Evolutionary conservation across 1,140 invertebrate genomes (phyloP).

Genomic region (Drosophila neocordata): DNA sequence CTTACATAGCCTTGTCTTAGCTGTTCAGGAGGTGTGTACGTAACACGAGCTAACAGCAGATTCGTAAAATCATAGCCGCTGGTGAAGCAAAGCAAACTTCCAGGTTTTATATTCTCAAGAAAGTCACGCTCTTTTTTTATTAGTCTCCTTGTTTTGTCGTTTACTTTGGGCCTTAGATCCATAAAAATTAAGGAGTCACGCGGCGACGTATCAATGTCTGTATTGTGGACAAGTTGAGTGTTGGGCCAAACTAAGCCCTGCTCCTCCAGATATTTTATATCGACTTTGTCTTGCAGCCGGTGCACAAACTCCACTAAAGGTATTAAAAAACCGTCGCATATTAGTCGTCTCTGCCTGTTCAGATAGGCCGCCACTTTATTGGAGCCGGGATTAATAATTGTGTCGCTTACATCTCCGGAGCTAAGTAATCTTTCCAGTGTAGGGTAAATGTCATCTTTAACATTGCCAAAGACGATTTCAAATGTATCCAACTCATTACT

Average conservation of each 20-base stretch:
- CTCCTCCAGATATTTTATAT: conserved; percentile 57
- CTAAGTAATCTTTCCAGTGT: conserved; percentile 51
- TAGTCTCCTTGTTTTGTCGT: not conserved
- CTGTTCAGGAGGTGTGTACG: conserved; percentile 84
- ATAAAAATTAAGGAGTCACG: conserved; percentile 60
- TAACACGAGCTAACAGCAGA: conserved; percentile 87
- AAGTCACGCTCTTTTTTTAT: conserved; percentile 53
- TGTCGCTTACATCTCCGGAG: not conserved
- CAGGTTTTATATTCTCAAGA: conserved; percentile 85
- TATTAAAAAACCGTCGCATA: conserved; percentile 89
- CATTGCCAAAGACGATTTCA: not conserved
- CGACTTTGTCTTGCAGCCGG: conserved; percentile 57
- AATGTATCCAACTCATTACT: conserved; percentile 30
- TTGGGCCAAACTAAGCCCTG: conserved; percentile 71
- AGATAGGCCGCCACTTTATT: conserved; percentile 86
- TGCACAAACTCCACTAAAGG: conserved; percentile 84
- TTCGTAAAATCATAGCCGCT: conserved; percentile 86
- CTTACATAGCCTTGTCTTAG: conserved; percentile 84
- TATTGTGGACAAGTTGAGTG: conserved; percentile 58
- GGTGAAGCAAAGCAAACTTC: conserved; percentile 89
- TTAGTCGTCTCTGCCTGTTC: conserved; percentile 89
- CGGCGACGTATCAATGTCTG: conserved; percentile 45
- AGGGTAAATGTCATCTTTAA: conserved; percentile 64
- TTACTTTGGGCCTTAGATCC: conserved; percentile 16
- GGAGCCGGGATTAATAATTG: not conserved